These are phyloP conservation scores for Philopedon plagiatum DNA, from an alignment of 2,888 invertebrate genomes.

Conservation along the genomic window DNA sequence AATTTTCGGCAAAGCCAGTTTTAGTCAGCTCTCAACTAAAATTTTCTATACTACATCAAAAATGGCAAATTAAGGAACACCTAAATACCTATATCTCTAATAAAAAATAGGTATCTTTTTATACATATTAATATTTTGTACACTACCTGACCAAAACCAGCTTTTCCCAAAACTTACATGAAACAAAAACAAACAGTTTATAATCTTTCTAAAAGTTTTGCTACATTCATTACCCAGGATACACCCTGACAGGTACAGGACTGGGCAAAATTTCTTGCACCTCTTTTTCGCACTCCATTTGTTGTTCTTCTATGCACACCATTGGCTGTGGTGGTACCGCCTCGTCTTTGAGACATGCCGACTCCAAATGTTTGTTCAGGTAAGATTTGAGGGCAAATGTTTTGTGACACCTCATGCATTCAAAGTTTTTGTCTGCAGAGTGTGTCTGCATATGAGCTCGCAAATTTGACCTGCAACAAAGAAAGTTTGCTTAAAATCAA, in stretches of 20 bases:
- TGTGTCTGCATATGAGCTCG: conserved; percentile 97
- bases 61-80: conserved; percentile 47
- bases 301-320: conserved; percentile 48
- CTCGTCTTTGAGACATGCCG: conserved; percentile 84
- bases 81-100: conserved; percentile 39
- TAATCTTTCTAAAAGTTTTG: neutral
- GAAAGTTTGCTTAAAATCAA: neutral
- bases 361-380: conserved; percentile 94
- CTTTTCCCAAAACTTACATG: conserved; percentile 1
- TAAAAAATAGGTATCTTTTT: conserved; percentile 42
- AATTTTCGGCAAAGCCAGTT: neutral
- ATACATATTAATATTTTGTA: conserved; percentile 25
- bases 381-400: conserved; percentile 95
- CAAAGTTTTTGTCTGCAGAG: conserved; percentile 90
- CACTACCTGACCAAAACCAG: neutral
- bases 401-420: conserved; percentile 90
- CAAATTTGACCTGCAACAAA: conserved; percentile 77
- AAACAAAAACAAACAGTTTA: conserved; percentile 20
- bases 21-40: conserved; percentile 2
- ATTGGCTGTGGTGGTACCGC: conserved; percentile 39
- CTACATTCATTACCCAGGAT: conserved; percentile 59
- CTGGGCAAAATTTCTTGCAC: conserved; percentile 50
- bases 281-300: conserved; percentile 21
- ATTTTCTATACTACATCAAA: conserved; percentile 12
- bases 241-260: conserved; percentile 59